These are phyloP conservation scores for Cyphomyrus plagiostoma DNA, from an alignment of 2,113 vertebrate species.

Conservation along the genomic window DNA sequence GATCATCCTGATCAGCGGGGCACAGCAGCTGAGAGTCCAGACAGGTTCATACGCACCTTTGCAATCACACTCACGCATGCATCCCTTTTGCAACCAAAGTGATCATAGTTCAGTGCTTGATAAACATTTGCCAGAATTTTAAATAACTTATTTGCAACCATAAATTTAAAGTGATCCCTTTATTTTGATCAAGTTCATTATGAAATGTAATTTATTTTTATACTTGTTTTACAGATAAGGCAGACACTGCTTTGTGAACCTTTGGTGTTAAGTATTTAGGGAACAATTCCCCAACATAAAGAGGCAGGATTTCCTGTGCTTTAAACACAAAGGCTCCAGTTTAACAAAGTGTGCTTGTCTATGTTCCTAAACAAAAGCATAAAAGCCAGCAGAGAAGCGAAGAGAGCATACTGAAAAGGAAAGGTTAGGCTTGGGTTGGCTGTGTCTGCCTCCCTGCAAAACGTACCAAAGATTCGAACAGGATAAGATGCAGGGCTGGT, in stretches of 20 bases:
- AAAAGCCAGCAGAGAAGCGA: not conserved
- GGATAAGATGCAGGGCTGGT: not conserved
- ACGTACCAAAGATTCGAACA: not conserved
- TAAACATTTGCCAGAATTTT: not conserved
- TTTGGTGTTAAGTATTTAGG: not conserved
- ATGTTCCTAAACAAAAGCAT: slow-evolving; percentile 1
- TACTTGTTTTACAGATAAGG: not conserved
- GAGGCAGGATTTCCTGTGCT: not conserved
- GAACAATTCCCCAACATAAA: not conserved
- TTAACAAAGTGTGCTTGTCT: not conserved
- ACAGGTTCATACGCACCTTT: not conserved
- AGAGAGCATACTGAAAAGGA: not conserved
- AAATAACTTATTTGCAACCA: not conserved
- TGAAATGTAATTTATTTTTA: not conserved
- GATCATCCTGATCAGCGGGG: not conserved
- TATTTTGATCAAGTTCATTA: not conserved
- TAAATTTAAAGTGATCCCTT: not conserved
- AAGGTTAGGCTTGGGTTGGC: not conserved
- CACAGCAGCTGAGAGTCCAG: not conserved
- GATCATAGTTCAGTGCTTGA: not conserved
- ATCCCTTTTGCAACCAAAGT: not conserved
- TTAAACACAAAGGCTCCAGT: not conserved
- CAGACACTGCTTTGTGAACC: not conserved
- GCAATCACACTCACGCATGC: not conserved
- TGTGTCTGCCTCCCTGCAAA: not conserved